Conservation (phyloP, 2,797 vertebrate species). For the Bradypodion pumilum region DNA sequence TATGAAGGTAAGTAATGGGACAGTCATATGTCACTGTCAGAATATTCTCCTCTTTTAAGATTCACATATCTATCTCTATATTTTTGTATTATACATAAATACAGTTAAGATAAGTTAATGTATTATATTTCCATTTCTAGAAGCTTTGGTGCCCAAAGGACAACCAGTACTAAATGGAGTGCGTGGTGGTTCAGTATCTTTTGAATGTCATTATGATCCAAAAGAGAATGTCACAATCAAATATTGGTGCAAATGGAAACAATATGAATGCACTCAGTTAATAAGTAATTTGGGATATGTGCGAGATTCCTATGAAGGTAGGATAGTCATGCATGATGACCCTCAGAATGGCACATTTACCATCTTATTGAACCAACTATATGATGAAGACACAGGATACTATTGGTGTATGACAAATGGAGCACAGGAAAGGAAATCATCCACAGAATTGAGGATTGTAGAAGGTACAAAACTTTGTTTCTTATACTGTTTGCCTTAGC, state of each 20-base stretch:
- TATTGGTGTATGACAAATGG: constrained; percentile 74
- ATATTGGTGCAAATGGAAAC: constrained; percentile 70
- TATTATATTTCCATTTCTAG: constrained; percentile 55
- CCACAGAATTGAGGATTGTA: constrained; percentile 59
- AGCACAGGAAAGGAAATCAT: constrained; percentile 41
- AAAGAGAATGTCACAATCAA: not conserved
- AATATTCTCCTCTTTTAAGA: not conserved
- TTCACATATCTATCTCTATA: not conserved
- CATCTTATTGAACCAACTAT: constrained; percentile 71
- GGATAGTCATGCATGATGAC: constrained; percentile 56
- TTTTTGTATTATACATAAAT: not conserved
- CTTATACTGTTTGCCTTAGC: not conserved
- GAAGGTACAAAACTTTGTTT: constrained; percentile 61
- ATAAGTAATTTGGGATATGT: constrained; percentile 25
- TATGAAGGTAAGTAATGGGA: constrained; percentile 71
- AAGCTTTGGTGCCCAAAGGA: constrained; percentile 24
- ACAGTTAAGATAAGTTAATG: not conserved
- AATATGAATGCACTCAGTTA: constrained; percentile 19
- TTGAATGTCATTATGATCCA: constrained; percentile 64
- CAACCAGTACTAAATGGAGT: constrained; percentile 47
- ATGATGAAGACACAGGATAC: constrained; percentile 54
- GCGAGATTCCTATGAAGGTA: not conserved
- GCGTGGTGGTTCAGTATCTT: constrained; percentile 62
- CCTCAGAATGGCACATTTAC: constrained; percentile 46
- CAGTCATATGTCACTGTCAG: not conserved